phyloP scores from a whole-genome alignment of 2,113 vertebrate genomes.

The Ginglymostoma cirratum region DNA sequence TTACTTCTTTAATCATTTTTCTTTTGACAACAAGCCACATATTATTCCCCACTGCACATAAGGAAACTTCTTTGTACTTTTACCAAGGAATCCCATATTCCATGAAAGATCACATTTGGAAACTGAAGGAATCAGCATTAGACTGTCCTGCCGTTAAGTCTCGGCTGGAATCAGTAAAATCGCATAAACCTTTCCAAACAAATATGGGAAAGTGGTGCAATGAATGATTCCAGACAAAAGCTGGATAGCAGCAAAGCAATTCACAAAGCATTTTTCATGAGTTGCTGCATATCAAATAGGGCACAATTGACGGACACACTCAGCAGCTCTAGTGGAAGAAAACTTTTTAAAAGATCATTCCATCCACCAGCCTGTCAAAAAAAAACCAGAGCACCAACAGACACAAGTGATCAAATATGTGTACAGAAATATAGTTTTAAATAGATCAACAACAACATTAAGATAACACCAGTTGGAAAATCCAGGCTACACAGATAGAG shows the following conservation, averaged over 20 bases:
- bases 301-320: background rate
- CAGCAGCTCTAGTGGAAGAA: background rate
- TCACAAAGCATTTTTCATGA: no score
- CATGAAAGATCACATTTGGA: background rate
- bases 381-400: background rate
- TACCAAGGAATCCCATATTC: background rate
- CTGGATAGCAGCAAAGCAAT: background rate
- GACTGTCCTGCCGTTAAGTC: background rate
- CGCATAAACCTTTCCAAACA: background rate
- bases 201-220: background rate
- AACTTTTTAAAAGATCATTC: background rate
- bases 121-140: slow-evolving; percentile 10
- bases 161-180: background rate
- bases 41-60: background rate
- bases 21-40: background rate
- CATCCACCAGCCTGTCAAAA: background rate
- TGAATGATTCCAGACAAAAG: background rate
- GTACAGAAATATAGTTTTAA: background rate
- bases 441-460: background rate
- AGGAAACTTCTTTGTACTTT: background rate
- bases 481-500: background rate
- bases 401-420: background rate
- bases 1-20: background rate
- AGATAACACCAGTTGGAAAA: background rate
- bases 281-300: background rate